Percentiles rank a stretch among this genome's conserved stretches.
Conservation (phyloP, 2,888 invertebrate genomes). For the Adela reaumurella region DNA sequence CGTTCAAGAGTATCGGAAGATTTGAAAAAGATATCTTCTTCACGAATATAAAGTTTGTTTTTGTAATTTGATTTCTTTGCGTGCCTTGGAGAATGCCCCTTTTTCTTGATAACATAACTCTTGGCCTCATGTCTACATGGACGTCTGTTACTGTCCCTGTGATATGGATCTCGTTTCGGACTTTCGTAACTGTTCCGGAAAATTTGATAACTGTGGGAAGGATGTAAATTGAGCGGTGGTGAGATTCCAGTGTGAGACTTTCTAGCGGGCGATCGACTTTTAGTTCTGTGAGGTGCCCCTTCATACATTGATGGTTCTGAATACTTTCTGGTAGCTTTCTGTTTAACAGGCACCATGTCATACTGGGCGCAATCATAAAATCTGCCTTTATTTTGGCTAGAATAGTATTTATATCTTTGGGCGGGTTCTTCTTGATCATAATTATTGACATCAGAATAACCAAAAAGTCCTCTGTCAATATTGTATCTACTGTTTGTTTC, state of each 20-base stretch:
- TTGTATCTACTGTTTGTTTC: slow-evolving; percentile 10
- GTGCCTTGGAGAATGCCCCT: not conserved
- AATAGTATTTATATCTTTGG: slow-evolving; percentile 4
- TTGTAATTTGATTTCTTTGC: not conserved
- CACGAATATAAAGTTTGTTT: not conserved
- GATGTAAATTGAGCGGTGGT: not conserved
- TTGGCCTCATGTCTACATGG: not conserved
- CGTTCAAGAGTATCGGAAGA: not conserved
- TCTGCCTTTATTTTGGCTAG: slow-evolving; percentile 13
- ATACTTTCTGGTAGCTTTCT: slow-evolving; percentile 19
- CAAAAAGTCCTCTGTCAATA: not conserved
- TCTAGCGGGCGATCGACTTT: not conserved
- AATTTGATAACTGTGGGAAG: not conserved
- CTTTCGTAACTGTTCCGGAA: not conserved
- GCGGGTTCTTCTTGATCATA: slow-evolving; percentile 3
- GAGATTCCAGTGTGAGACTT: not conserved
- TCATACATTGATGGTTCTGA: not conserved
- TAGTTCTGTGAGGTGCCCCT: not conserved
- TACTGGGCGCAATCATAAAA: slow-evolving; percentile 35
- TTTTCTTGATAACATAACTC: not conserved
- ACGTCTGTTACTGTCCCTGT: too few species aligned
- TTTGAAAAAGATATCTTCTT: not conserved
- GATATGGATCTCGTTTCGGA: too few species aligned
- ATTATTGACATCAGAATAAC: not conserved
- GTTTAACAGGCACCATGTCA: slow-evolving; percentile 37